These are phyloP conservation scores for Saccopteryx leptura DNA, from an alignment of 2,113 vertebrate species.

Conservation along the genomic window DNA sequence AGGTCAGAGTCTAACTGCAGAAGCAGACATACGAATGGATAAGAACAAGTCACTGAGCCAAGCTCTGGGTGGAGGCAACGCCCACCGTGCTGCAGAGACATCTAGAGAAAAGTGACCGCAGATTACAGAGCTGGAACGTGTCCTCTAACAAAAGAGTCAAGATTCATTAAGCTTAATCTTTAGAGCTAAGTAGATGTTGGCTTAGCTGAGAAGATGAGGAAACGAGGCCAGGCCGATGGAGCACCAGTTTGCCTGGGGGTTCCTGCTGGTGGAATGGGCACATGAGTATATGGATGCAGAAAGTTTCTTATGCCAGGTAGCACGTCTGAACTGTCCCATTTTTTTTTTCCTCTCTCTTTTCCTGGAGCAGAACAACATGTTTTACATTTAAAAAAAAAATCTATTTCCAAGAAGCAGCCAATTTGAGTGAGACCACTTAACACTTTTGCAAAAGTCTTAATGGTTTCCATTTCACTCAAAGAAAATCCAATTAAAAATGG, in stretches of 20 bases:
- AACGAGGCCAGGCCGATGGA: not conserved
- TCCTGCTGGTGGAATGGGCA: not conserved
- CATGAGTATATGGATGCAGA: too few species aligned
- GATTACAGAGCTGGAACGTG: not conserved
- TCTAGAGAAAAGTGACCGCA: not conserved
- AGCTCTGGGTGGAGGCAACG: too few species aligned
- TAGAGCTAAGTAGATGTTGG: not conserved
- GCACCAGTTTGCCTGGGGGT: accelerated
- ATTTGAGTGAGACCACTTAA: not conserved
- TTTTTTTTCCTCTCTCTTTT: too few species aligned
- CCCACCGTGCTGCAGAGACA: accelerated
- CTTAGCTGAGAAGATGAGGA: not conserved
- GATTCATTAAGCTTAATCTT: not conserved
- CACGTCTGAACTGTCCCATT: not conserved
- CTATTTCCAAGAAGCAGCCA: not conserved
- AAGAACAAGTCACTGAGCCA: not conserved
- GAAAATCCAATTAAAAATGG: not conserved
- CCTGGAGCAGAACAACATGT: not conserved
- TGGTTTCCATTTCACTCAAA: not conserved
- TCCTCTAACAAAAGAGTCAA: not conserved
- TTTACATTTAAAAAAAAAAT: not conserved
- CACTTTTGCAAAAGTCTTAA: not conserved
- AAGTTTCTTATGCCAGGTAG: not conserved
- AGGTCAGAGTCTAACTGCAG: not conserved
- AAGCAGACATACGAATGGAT: not conserved